Base-by-base conservation (phyloP, 2,888 invertebrate genomes). In the Aleiodes testaceus region DNA sequence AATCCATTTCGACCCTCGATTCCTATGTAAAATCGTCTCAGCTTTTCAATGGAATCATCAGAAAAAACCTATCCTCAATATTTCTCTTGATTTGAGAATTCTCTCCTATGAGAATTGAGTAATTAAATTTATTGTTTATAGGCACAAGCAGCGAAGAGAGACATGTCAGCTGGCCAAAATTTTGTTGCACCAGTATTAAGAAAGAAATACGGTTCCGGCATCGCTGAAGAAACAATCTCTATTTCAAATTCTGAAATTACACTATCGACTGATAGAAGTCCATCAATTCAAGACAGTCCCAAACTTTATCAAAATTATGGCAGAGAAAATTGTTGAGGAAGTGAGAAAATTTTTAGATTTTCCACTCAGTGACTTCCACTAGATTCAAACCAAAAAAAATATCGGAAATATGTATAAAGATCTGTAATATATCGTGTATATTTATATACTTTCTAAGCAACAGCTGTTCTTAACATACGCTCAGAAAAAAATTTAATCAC, bases 291-390 rank as follows among this genome's bases (percentile, higher is more conserved):
- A 70, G 85, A 85, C 63, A 87, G 83, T 75, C 86, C 86, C 26
- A 82, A 80, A 74, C 82, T 87, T 69, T 87, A 87, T 76, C 87
- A 87, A 77, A 78, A 87, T 75, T 87, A 87, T 49, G 81, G 83
- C 30, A 79, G 79, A 65, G 81, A 83, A 70, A 81, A 81, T 36
- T 75, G 74, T 65, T 79, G 82, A 59, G 85, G 77, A 36, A 36
- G 36, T 11, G 36, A 7, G 9, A 36, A 36, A 36, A 36, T 2
- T 9, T 9, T 36, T 36, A 7, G 9, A 36, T 6, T 36, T 9
- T 36, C 7, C 36, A 11, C 9, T 9, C 36, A 11, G 1, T 36
- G 59, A 59, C 59, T 59, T 59, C 59, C 59, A 42, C 9, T 59
- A 20, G 14, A 26, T 30, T 11, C 36, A 36, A 36, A 36, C 6